Base-by-base conservation (phyloP, 2,888 invertebrate species). In the Alsophila aescularia region DNA sequence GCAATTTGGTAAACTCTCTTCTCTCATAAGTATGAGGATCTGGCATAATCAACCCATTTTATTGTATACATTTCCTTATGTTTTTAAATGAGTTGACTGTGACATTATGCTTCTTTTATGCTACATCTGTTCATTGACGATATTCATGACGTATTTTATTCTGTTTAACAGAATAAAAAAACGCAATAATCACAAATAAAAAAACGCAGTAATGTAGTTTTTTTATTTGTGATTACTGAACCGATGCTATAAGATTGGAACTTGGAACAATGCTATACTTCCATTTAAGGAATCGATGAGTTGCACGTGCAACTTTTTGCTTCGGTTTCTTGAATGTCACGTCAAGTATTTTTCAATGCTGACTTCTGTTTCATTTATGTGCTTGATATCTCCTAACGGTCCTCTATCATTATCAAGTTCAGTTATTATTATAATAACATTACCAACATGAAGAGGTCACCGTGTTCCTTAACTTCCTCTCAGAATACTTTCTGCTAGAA, bases 91-190 rank as follows among this genome's bases (percentile, higher is more conserved):
- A n/a, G n/a, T n/a, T n/a, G n/a, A 13, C 3, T 4, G 1, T 8
- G 9, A 21, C 12, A 13, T 32, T 49, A 34, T 24, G 14, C 40
- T 32, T 36, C 42, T n/a, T n/a, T n/a, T n/a, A 51, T 32, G 47
- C 41, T 48, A 49, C 39, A 43, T 44, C n/a, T 45, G 16, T 41
- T 50, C 36, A 50, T 55, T 45, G 50, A 55, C 44, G 55, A 37
- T 41, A 45, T 41, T 55, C 44, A 44, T 55, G 50, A 55, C 50
- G 55, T 50, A 10, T 50, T 9, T 0, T 9, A 13, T 41, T 18
- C 44, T 40, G 37, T 50, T n/a, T n/a, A n/a, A n/a, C n/a, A n/a
- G n/a, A n/a, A n/a, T n/a, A n/a, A n/a, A n/a, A n/a, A n/a, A n/a
- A n/a, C n/a, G n/a, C n/a, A n/a, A n/a, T n/a, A n/a, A n/a, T n/a